Evolutionary conservation across 2,888 invertebrate species (phyloP), one percentile per base, ranked within the genome.

Genomic region (Oxycera nigricornis): DNA sequence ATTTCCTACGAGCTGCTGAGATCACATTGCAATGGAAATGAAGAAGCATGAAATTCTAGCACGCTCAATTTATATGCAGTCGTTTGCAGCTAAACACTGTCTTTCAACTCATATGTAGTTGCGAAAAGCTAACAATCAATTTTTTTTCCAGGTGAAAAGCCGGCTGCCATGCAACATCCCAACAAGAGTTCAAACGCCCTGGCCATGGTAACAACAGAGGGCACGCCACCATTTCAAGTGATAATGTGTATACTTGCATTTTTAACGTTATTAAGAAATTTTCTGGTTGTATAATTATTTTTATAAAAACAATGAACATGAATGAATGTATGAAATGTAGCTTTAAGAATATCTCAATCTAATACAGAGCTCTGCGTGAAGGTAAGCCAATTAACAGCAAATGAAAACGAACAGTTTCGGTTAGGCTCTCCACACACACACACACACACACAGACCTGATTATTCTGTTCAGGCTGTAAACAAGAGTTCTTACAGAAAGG

Each of bases 141-240:
- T 46, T 74, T 39, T 24, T 17, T 86, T 86, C 74, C 87, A 91
- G 91, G 91, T 83, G 91, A 91, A 82, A 91, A 91, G 50, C 91
- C 91, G 77, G 91, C 91, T 28, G 91, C 91, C 0, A 91, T 91
- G 91, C 91, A 91, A 80, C 91, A 91, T 79, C 91, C 91, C 55
- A 91, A 91, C 83, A 89, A 87, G 73, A 77, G 75, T 74, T 76
- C 77, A 75, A 74, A 50, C 35, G 76, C 77, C 22, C 50, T 72
- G 50, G 55, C 57, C 31, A 35, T 52, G 39, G 72, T 57, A 35
- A 46, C 68, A 24, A 39, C 28, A 39, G 62, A 62, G 46, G 72
- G 75, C 26, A 65, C 46, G 41, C 55, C 57, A 52, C 68, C 72
- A 26, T 72, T 74, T 41, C 68, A 76, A 74, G 76, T 76, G 76